Evolutionary conservation across 2,797 vertebrate genomes (phyloP).

Genomic region (Sternotherus odoratus): DNA sequence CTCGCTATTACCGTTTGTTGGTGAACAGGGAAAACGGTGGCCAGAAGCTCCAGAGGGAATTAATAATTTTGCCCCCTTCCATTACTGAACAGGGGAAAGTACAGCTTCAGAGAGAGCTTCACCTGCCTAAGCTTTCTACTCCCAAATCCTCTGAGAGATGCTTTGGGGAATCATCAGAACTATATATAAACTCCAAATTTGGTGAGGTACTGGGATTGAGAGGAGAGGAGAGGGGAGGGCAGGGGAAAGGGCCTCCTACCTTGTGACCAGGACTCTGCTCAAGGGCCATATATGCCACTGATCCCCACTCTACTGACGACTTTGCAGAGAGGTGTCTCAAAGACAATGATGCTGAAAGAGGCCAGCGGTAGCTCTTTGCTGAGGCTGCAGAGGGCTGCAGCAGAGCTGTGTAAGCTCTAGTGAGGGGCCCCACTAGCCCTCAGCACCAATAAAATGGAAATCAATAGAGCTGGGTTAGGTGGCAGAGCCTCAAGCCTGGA

Average conservation of each 20-base stretch:
- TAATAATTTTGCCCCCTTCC: no score
- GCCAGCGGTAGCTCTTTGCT: no score
- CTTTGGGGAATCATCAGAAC: no score
- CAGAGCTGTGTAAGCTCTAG: no score
- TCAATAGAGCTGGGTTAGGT: background rate
- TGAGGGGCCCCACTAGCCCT: background rate
- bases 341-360: no score
- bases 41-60: background rate
- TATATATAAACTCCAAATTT: no score
- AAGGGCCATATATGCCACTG: background rate
- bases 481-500: background rate
- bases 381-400: no score
- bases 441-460: background rate
- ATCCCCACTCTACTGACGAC: background rate
- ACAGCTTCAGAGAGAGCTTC: no score
- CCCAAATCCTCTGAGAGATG: no score
- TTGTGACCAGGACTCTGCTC: background rate
- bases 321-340: no score
- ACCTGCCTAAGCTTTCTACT: no score
- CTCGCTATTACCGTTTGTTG: background rate
- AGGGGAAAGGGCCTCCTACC: background rate
- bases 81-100: no score
- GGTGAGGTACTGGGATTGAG: background rate
- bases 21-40: background rate
- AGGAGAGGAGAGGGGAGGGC: background rate